Base-by-base conservation (phyloP, 2,113 vertebrate genomes). In the Poeciliopsis prolifica region DNA sequence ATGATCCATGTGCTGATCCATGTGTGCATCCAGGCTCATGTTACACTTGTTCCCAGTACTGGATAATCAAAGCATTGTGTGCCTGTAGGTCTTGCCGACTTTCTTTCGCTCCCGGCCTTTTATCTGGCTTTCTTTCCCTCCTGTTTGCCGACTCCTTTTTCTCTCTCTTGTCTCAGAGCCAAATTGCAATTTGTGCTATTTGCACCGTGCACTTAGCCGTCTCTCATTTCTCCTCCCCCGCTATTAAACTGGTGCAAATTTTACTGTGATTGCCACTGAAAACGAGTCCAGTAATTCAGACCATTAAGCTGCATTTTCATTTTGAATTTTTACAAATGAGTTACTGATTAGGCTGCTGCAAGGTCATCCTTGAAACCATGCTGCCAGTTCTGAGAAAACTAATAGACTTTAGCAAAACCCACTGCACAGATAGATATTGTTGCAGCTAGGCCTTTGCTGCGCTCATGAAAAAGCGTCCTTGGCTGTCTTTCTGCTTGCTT, bases 21-120 rank as follows among this genome's bases (percentile, higher is more conserved):
- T 83, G 82, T 83, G 86, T 76, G 78, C 64, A 75, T 81, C n/a
- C 64, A 84, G 82, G 87, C 74, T 92, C 88, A 72, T 48, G 22
- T 90, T 92, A 86, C 89, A 29, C 65, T 73, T 78, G 78, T 89
- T 85, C 81, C 82, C 76, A 79, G 70, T 66, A 33, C 77, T 71
- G 70, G 28, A 87, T 89, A 90, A 90, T 91, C 79, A 89, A 87
- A 91, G 84, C 88, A 80, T 88, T 91, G 88, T 91, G 84, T 64
- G 37, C 67, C 77, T 79, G 42, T 72, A n/a, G n/a, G 30, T 71
- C 83, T 79, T 62, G 70, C 77, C 60, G 81, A 68, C 72, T 70
- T 61, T 65, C 65, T 73, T 80, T 83, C 5, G 17, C 69, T 78
- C 24, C 33, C 44, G 69, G 31, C 35, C 65, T 85, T 67, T 76